Evolutionary conservation across 2,113 vertebrate species (phyloP).

Genomic region (Hippopotamus amphibius): DNA sequence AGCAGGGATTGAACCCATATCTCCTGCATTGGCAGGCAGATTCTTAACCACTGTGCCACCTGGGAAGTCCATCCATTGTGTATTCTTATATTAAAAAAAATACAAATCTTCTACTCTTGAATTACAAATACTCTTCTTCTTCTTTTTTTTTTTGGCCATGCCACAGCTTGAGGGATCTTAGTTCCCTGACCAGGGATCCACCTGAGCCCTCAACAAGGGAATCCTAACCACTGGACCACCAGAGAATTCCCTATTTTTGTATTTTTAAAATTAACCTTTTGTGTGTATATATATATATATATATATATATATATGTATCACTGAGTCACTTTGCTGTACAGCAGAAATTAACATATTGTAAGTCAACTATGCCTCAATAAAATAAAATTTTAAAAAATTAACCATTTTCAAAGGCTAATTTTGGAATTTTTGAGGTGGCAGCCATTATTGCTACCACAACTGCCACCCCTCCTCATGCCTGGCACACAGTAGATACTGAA

Average conservation of each 20-base stretch:
- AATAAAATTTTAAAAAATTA: background rate
- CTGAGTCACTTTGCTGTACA: background rate
- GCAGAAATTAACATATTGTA: background rate
- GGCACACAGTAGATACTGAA: background rate
- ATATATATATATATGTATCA: background rate
- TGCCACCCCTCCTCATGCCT: background rate
- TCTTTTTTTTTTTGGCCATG: too few species aligned
- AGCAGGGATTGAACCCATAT: too few species aligned
- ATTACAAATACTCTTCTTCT: background rate
- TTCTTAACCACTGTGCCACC: too few species aligned
- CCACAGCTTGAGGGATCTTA: too few species aligned
- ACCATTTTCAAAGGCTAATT: background rate
- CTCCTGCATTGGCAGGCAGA: too few species aligned
- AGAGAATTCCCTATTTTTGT: background rate
- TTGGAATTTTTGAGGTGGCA: background rate
- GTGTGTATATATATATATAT: too few species aligned
- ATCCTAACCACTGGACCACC: too few species aligned
- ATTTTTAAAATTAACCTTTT: background rate
- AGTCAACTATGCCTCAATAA: background rate
- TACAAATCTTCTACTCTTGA: background rate
- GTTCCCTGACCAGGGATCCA: too few species aligned
- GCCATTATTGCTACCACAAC: background rate
- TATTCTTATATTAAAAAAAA: background rate
- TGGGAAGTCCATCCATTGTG: too few species aligned
- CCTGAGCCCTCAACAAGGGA: too few species aligned